These are phyloP conservation scores for Lysandra coridon DNA, from an alignment of 2,888 invertebrate genomes.

Conservation along the genomic window DNA sequence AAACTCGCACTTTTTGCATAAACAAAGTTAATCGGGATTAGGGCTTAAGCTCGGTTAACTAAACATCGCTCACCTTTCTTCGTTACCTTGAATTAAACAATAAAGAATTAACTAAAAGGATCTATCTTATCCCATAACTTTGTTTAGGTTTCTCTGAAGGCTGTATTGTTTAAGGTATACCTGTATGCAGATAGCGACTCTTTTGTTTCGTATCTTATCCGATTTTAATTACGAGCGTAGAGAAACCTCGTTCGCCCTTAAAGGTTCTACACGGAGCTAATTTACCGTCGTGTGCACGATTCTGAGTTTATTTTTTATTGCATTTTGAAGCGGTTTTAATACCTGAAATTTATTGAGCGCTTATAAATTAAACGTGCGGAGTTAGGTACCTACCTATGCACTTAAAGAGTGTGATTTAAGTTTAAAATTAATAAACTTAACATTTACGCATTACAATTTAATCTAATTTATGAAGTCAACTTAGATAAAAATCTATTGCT, in stretches of 20 bases:
- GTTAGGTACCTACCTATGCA: background rate
- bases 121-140: constrained; percentile 63
- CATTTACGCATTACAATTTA: too few species aligned
- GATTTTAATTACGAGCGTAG: constrained; percentile 78
- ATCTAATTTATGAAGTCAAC: too few species aligned
- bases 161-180: constrained; percentile 38
- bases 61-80: constrained; percentile 57
- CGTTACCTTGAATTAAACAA: constrained; percentile 57
- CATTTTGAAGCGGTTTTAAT: constrained; percentile 47
- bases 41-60: constrained; percentile 58
- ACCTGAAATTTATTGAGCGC: background rate
- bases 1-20: constrained; percentile 66
- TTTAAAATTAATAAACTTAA: background rate
- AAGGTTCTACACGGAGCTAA: constrained; percentile 71
- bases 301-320: constrained; percentile 69
- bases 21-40: constrained; percentile 67
- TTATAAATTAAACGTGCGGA: background rate
- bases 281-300: constrained; percentile 70
- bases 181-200: constrained; percentile 56
- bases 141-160: constrained; percentile 52
- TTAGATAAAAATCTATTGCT: too few species aligned
- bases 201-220: constrained; percentile 79
- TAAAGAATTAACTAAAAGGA: constrained; percentile 65
- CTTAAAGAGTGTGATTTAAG: background rate
- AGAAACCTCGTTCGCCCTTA: constrained; percentile 77